A percentile compares a stretch with the other conserved stretches of the same genome.
phyloP scores from a whole-genome alignment of 1,140 invertebrate genomes.

The Musca vetustissima region DNA sequence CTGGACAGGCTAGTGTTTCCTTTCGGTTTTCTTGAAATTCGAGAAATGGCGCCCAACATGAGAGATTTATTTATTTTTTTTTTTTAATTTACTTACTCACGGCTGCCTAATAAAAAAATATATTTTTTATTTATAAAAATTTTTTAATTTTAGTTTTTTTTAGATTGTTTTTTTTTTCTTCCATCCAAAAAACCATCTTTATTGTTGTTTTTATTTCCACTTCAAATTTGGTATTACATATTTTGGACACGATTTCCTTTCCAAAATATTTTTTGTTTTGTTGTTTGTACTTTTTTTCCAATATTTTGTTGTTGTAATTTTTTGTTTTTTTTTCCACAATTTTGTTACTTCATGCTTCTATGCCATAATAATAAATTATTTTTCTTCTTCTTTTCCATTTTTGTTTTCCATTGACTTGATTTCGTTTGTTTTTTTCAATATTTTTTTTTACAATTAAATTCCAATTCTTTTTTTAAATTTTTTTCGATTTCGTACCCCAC shows the following conservation, averaged over 20 bases:
- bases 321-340: too few relatives aligned
- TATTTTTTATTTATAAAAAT: too few relatives aligned
- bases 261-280: not conserved
- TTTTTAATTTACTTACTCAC: too few relatives aligned
- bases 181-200: too few relatives aligned
- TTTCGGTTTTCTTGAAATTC: too few relatives aligned
- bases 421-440: not conserved
- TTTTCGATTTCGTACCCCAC: slow-evolving; percentile 14
- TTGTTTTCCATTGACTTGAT: not conserved
- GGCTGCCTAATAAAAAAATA: too few relatives aligned
- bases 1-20: too few relatives aligned
- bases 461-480: not conserved
- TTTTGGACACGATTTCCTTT: not conserved
- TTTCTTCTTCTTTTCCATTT: not conserved
- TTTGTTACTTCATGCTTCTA: not conserved
- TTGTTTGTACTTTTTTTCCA: not conserved
- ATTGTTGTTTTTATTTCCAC: not conserved
- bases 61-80: too few relatives aligned
- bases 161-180: too few relatives aligned
- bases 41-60: too few relatives aligned
- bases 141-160: too few relatives aligned
- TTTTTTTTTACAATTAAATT: not conserved
- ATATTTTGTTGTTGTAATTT: too few relatives aligned
- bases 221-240: not conserved
- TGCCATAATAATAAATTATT: not conserved